Evolutionary conservation across 2,113 vertebrate genomes (phyloP), one percentile per base, ranked within the genome.

Genomic region (Sakesphorus luctuosus): DNA sequence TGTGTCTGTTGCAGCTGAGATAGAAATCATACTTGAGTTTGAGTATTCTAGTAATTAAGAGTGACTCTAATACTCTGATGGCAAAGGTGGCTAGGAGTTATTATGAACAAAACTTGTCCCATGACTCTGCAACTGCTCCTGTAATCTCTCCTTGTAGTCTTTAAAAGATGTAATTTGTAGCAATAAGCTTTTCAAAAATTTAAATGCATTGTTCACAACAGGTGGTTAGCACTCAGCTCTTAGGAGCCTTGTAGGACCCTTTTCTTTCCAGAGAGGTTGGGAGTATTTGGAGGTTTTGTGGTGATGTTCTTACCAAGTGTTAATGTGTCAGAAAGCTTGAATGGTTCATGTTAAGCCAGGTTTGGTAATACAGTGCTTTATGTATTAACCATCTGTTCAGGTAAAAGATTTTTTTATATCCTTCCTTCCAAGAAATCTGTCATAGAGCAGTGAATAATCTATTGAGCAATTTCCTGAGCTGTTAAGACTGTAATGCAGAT

Each of bases 381-480:
- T 74, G 28, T 66, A 29, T 86, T 77, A 88, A 80, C 26, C 4
- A 12, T 75, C 75, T 76, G 43, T 87, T 93, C 87, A 91, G 78
- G 53, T 91, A 82, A 36, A 84, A 86, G 19, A 9, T 6, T 85
- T 29, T 66, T 80, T 65, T 62, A 7, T 63, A 25, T 49, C 56
- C 75, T 92, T 75, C 69, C 46, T 96, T 94, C 77, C 76, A 91
- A 84, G 69, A 78, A 92, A 73, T 85, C 80, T 61, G 38, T 91
- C 77, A 81, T 3, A 36, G 10, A 63, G 25, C 5, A 21, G 25
- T 87, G 89, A 91, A 87, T 93, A 96, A 93, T 79, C 90, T n/a
- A 49, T 79, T 95, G 84, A 91, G 93, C 66, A 92, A 85, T 91
- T 94, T 89, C 89, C 67, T 55, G 69, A 87, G 74, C 29, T 84